Percentiles rank a stretch among this genome's conserved stretches.
These are phyloP conservation scores for Quiscalus mexicanus DNA, from an alignment of 2,113 vertebrate species.

Conservation along the genomic window DNA sequence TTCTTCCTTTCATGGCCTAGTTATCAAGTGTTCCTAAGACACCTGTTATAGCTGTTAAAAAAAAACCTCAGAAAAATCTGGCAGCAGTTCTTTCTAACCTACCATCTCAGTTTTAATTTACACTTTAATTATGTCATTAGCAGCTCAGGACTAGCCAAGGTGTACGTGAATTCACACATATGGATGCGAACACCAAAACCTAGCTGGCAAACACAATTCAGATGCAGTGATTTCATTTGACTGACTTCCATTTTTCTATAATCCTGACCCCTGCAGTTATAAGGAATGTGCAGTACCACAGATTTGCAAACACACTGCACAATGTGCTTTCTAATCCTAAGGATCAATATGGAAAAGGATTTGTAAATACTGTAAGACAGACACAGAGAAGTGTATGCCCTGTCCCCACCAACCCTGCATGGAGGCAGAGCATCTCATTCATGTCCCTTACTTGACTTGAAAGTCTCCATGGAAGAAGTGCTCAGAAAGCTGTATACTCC, in stretches of 20 bases:
- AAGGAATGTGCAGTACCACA: background rate
- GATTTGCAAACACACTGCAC: background rate
- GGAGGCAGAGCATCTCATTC: background rate
- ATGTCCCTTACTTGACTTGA: background rate
- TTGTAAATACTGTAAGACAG: background rate
- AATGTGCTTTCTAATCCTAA: background rate
- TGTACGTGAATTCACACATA: background rate
- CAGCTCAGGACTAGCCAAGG: background rate
- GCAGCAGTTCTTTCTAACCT: background rate
- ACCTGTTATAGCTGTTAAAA: background rate
- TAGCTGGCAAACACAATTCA: background rate
- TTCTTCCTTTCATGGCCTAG: background rate
- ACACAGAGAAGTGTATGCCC: accelerated
- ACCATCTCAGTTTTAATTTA: background rate
- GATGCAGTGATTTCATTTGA: background rate
- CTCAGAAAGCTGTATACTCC: background rate
- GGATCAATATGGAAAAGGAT: background rate
- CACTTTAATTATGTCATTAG: background rate
- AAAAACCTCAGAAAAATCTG: background rate
- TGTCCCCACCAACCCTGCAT: accelerated
- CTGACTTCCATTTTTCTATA: background rate
- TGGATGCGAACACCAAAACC: background rate
- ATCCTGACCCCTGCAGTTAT: background rate
- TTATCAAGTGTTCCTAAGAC: background rate
- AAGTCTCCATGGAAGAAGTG: background rate